Base-by-base conservation (phyloP, 2,797 vertebrate genomes). In the Pangasius mekongensis region DNA sequence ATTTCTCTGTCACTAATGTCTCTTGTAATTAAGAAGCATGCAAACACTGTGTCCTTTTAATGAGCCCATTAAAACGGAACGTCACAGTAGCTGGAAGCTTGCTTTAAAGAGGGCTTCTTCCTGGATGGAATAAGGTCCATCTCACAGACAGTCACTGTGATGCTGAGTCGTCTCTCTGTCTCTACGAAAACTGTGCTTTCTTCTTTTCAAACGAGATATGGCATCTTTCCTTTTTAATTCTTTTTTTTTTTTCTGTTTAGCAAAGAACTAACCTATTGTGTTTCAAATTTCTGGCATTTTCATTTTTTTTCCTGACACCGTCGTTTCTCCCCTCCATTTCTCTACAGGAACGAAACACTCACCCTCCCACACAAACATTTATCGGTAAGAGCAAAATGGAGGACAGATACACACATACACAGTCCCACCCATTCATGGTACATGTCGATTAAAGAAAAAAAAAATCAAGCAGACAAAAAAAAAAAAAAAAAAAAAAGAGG, bases 131-230 rank as follows among this genome's bases (percentile, higher is more conserved):
- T 89, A 87, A 89, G 88, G 81, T 43, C 84, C 83, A 89, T 76
- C 85, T 88, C 80, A 43, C 76, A 89, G 89, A 90, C 83, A 43
- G 77, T 71, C 52, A 22, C 33, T 69, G 71, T n/a, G 80, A 86
- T 62, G 87, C 52, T 77, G 81, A 82, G 86, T 74, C 66, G 60
- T 81, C 54, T 81, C 54, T 84, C 74, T 88, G 88, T 91, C 84
- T 91, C 74, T 56, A 77, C 67, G 30, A 84, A 89, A 85, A 71
- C 87, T 87, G 69, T 56, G 76, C 69, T 78, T 73, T 58, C 87
- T 83, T 33, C 78, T 88, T 91, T 62, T 90, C 74, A 91, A 87
- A 93, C 92, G 91, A 90, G 91, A 94, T 92, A 91, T 91, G 92
- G 91, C 91, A 92, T 92, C 91, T 91, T 88, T 92, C 91, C 43